phyloP scores from a whole-genome alignment of 2,797 vertebrate genomes.

The Adrianichthys oophorus region DNA sequence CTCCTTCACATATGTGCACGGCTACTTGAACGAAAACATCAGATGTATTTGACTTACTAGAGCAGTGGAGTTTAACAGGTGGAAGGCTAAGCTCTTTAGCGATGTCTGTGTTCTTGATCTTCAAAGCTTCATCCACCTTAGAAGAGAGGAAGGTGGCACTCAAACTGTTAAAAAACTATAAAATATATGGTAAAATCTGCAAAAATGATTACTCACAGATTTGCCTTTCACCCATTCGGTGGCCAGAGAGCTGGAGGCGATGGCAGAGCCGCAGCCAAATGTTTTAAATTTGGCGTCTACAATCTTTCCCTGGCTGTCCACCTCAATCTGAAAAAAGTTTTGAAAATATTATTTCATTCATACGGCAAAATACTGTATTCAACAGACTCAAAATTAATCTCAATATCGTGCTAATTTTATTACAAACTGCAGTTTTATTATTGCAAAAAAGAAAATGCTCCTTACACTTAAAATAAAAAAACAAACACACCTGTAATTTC shows the following conservation, averaged over 20 bases:
- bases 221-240: conserved; percentile 98
- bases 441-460: neutral
- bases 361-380: neutral
- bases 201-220: conserved; percentile 80
- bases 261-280: conserved; percentile 96
- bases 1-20: conserved; percentile 2
- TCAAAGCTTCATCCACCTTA: conserved; percentile 91
- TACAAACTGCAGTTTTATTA: neutral
- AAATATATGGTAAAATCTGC: too few relatives aligned
- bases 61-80: conserved; percentile 97
- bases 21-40: neutral
- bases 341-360: neutral
- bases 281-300: conserved; percentile 94
- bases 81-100: conserved; percentile 97
- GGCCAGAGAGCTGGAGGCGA: conserved; percentile 94
- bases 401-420: neutral
- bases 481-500: conserved; percentile 89
- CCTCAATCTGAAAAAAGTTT: conserved; percentile 82
- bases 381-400: neutral
- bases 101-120: conserved; percentile 94
- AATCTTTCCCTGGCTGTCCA: conserved; percentile 90
- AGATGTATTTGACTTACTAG: conserved; percentile 79
- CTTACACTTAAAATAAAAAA: neutral
- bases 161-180: too few relatives aligned
- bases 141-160: neutral